These are phyloP conservation scores for Yponomeuta sedellus DNA, from an alignment of 2,888 invertebrate species.

Conservation along the genomic window DNA sequence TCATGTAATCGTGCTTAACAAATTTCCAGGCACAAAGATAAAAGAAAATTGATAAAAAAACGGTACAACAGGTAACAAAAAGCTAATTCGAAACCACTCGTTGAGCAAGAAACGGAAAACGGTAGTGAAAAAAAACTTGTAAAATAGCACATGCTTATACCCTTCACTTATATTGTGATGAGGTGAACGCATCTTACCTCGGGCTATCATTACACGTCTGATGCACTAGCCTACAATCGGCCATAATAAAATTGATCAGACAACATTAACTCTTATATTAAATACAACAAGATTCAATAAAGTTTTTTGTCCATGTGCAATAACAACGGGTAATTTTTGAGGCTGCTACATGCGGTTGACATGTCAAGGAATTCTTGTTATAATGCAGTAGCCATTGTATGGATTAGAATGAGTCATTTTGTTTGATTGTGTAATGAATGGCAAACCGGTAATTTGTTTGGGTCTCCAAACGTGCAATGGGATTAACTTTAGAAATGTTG, in stretches of 20 bases:
- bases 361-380: conserved; percentile 17
- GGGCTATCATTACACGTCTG: not conserved
- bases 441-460: not conserved
- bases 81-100: no score
- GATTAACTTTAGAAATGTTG: not conserved
- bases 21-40: no score
- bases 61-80: not conserved
- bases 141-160: not conserved
- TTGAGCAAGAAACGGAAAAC: not conserved
- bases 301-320: not conserved
- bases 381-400: not conserved
- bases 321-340: conserved; percentile 7
- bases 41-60: no score
- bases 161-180: conserved; percentile 7
- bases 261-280: not conserved
- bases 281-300: not conserved
- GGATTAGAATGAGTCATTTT: not conserved
- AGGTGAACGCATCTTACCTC: conserved; percentile 5
- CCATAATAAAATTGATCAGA: not conserved
- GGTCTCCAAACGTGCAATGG: not conserved
- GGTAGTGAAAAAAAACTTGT: not conserved
- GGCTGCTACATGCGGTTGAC: not conserved
- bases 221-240: not conserved
- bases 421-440: not conserved
- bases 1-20: no score